phyloP scores from a whole-genome alignment of 2,113 vertebrate genomes.

The Probosciger aterrimus region DNA sequence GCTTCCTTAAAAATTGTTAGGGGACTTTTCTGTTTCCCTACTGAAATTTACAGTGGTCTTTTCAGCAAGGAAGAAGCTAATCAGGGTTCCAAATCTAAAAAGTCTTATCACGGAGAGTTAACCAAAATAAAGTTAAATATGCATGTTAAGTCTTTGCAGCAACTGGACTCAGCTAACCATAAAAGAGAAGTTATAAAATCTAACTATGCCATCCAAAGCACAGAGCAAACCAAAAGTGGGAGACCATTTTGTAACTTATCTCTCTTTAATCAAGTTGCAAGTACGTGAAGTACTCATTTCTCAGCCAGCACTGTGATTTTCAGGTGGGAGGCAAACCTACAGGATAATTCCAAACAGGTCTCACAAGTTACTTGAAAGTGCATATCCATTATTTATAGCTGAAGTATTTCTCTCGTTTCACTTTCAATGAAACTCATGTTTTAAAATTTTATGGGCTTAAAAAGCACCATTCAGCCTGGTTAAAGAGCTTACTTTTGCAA shows the following conservation, averaged over 20 bases:
- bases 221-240: background rate
- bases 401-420: background rate
- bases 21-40: conserved; percentile 45
- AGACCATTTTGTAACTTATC: background rate
- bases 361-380: background rate
- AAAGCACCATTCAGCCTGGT: background rate
- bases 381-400: background rate
- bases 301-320: background rate
- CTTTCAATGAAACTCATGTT: background rate
- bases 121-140: background rate
- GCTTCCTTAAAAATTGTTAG: conserved; percentile 36
- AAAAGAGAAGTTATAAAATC: background rate
- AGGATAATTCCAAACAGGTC: background rate
- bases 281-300: background rate
- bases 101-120: background rate
- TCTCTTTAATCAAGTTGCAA: background rate
- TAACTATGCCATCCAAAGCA: background rate
- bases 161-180: background rate
- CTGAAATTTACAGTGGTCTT: background rate
- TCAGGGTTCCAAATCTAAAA: background rate
- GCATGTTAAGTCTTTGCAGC: background rate
- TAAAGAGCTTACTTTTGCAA: background rate
- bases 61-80: conserved; percentile 17
- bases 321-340: background rate
- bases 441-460: background rate